Conservation (phyloP, 1,140 invertebrate genomes). For the Hypothenemus hampei region DNA sequence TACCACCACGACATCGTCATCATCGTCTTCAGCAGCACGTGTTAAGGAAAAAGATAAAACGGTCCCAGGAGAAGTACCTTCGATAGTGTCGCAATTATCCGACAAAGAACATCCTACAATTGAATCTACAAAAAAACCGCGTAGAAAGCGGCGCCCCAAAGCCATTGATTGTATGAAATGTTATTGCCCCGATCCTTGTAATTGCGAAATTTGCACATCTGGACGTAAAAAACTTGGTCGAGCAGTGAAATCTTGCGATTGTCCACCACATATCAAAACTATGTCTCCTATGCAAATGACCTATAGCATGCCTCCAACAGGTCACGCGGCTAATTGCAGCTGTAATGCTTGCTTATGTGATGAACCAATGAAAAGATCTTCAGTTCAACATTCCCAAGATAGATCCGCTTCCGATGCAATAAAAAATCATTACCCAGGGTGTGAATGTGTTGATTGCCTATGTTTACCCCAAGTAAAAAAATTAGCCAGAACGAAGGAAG, state of each 20-base stretch:
- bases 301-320: slow-evolving; percentile 6
- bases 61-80: slow-evolving; percentile 15
- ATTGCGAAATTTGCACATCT: slow-evolving; percentile 20
- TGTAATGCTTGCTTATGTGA: slow-evolving; percentile 2
- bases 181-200: slow-evolving; percentile 23
- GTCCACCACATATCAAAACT: slow-evolving; percentile 6
- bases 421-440: slow-evolving; percentile 16
- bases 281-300: slow-evolving; percentile 1
- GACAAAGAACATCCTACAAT: slow-evolving; percentile 11
- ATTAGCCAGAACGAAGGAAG: slow-evolving; percentile 18
- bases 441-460: slow-evolving; percentile 32
- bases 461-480: slow-evolving; percentile 23
- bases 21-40: slow-evolving; percentile 2
- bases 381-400: background rate
- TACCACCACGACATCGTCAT: slow-evolving; percentile 4
- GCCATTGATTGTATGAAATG: slow-evolving; percentile 15
- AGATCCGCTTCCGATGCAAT: background rate
- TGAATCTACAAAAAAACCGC: background rate
- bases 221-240: background rate
- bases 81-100: slow-evolving; percentile 24
- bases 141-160: slow-evolving; percentile 18
- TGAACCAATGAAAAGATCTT: too few relatives aligned
- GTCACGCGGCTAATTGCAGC: slow-evolving; percentile 3
- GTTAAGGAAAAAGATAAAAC: background rate
- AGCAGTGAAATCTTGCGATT: slow-evolving; percentile 7